Conservation (phyloP, 2,113 vertebrate genomes). For the Labrus mixtus region DNA sequence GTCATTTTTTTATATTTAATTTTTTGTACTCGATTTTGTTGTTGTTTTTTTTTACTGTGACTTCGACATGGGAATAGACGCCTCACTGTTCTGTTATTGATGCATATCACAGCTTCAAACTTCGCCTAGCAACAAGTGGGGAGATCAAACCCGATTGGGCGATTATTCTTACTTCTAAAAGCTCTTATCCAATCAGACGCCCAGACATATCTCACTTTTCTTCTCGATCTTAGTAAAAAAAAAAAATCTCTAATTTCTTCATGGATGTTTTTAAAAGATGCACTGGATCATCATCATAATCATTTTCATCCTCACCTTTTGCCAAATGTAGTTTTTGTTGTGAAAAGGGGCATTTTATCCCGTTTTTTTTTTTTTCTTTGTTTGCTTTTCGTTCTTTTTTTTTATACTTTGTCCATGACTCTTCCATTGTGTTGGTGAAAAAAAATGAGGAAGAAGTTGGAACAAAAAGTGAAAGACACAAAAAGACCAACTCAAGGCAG, state of each 20-base stretch:
- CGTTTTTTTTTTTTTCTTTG: constrained; percentile 40
- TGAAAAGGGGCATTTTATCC: constrained; percentile 74
- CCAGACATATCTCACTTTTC: constrained; percentile 33
- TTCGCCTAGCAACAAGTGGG: constrained; percentile 35
- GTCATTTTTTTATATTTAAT: constrained; percentile 30
- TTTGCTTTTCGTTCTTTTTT: constrained; percentile 67
- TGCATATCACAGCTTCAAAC: constrained; percentile 34
- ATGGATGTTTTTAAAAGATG: constrained; percentile 55
- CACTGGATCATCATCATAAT: constrained; percentile 74
- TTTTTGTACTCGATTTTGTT: constrained; percentile 43
- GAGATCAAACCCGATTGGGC: constrained; percentile 62
- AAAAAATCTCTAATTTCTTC: constrained; percentile 29
- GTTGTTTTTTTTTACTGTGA: constrained; percentile 35
- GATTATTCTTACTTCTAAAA: constrained; percentile 40
- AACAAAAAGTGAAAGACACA: constrained; percentile 70
- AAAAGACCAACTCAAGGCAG: constrained; percentile 84
- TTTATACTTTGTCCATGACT: constrained; percentile 76
- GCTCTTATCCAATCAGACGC: constrained; percentile 68
- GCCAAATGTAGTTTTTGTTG: constrained; percentile 82
- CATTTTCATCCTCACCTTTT: constrained; percentile 52
- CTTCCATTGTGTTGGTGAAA: constrained; percentile 78
- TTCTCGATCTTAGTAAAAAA: constrained; percentile 44
- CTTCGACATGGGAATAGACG: background rate
- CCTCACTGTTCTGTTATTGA: constrained; percentile 10
- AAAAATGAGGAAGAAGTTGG: constrained; percentile 73